Conservation (phyloP, 92 coral and sea anemone genomes). For the Pocillopora meandrina region DNA sequence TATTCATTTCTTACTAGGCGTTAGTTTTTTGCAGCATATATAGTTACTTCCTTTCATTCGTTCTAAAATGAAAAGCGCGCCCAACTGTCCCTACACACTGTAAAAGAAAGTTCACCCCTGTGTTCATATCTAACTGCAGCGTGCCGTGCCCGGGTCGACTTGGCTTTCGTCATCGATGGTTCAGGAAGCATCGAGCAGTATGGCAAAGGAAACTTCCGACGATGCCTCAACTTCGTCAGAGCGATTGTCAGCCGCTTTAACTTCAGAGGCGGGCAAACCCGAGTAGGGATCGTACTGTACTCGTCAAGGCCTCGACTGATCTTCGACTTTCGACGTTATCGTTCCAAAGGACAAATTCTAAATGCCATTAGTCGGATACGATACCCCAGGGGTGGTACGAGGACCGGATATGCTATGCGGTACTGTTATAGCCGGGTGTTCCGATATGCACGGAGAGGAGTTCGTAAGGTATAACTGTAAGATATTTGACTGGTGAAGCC, state of each 20-base stretch:
- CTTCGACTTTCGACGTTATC: slow-evolving; percentile 52
- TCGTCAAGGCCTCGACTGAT: slow-evolving; percentile 32
- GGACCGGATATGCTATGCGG: slow-evolving; percentile 60
- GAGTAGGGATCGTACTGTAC: slow-evolving; percentile 24
- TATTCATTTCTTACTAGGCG: too few species aligned
- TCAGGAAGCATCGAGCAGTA: slow-evolving; percentile 67
- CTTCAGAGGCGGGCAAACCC: slow-evolving; percentile 40
- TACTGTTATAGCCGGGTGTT: slow-evolving; percentile 36
- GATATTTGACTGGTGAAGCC: too few species aligned
- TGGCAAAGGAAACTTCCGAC: slow-evolving; percentile 70
- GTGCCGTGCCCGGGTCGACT: slow-evolving; percentile 67
- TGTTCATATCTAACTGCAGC: slow-evolving; percentile 1
- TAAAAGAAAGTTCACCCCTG: too few species aligned
- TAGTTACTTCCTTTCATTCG: too few species aligned
- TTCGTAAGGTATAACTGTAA: slow-evolving; percentile 33
- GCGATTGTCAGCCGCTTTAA: slow-evolving; percentile 61
- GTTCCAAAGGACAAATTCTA: slow-evolving; percentile 15
- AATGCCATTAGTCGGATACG: slow-evolving; percentile 53
- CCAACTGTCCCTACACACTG: too few species aligned
- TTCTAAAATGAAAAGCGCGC: too few species aligned
- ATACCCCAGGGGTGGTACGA: slow-evolving; percentile 69
- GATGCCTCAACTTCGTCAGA: slow-evolving; percentile 69
- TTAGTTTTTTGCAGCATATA: neutral
- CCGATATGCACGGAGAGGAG: slow-evolving; percentile 56
- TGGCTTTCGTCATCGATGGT: slow-evolving; percentile 81